These are phyloP conservation scores for Petaurus breviceps DNA, from an alignment of 2,113 vertebrate species.

Conservation along the genomic window DNA sequence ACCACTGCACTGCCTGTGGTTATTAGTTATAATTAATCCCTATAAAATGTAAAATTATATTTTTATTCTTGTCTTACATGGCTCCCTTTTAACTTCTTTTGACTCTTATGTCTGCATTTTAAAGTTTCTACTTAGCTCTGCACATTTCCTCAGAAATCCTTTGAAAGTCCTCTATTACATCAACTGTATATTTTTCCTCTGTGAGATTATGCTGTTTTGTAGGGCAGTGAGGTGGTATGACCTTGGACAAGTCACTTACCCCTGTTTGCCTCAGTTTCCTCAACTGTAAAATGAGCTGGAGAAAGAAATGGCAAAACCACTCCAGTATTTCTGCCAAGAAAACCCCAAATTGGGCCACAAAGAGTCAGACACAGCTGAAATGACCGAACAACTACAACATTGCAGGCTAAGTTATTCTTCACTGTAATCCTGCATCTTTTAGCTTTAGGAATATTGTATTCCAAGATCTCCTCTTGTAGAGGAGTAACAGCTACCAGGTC, in stretches of 20 bases:
- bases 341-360: not conserved
- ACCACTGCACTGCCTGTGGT: not conserved
- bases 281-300: not conserved
- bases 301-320: not conserved
- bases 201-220: not conserved
- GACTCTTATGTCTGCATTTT: not conserved
- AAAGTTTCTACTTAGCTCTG: no score
- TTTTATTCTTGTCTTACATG: not conserved
- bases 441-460: not conserved
- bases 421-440: not conserved
- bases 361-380: not conserved
- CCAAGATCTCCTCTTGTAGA: not conserved
- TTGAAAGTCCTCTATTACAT: not conserved
- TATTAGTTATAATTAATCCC: not conserved
- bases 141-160: not conserved
- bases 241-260: not conserved
- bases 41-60: not conserved
- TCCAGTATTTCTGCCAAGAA: not conserved
- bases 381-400: not conserved
- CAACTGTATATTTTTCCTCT: not conserved
- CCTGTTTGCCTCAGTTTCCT: not conserved
- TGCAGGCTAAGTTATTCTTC: not conserved
- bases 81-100: not conserved
- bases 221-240: not conserved
- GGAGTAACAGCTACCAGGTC: not conserved